A percentile compares a stretch with the other conserved stretches of the same genome.
Conservation (phyloP, 1,140 invertebrate species). For the Cryptotermes secundus region DNA sequence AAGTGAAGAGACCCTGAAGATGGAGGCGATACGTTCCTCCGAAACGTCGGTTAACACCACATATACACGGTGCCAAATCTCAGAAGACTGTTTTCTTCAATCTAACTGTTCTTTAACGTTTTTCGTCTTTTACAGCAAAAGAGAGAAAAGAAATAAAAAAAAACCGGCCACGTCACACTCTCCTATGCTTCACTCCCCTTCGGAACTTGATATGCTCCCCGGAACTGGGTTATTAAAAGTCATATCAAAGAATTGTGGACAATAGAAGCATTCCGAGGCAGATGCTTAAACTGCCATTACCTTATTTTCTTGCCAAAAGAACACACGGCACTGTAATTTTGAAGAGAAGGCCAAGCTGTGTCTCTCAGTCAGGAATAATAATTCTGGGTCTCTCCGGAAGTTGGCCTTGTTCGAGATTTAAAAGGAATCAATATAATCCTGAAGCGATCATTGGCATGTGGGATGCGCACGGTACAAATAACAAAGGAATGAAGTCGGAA, state of each 20-base stretch:
- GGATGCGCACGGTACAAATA: background rate
- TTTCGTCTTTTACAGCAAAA: background rate
- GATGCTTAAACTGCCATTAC: background rate
- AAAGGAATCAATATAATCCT: background rate
- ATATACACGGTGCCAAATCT: no score
- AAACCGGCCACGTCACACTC: background rate
- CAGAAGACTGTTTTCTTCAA: no score
- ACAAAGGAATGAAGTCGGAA: background rate
- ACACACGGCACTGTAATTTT: background rate
- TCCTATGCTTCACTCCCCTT: background rate
- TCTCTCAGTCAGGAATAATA: background rate
- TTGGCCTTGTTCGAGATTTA: background rate
- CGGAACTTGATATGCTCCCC: background rate
- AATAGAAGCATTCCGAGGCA: background rate
- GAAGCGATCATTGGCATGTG: background rate
- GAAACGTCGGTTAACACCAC: no score
- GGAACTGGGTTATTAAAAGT: background rate
- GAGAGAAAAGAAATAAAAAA: background rate
- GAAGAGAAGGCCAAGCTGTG: background rate
- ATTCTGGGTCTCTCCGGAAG: background rate
- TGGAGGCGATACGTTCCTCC: no score
- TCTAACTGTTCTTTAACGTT: slow-evolving; percentile 11
- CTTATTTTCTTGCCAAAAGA: background rate
- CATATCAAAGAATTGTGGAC: background rate
- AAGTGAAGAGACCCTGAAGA: no score